Percentiles rank a stretch among this genome's conserved stretches.
phyloP scores from a whole-genome alignment of 2,888 invertebrate species.

The Drosophila anomelani region DNA sequence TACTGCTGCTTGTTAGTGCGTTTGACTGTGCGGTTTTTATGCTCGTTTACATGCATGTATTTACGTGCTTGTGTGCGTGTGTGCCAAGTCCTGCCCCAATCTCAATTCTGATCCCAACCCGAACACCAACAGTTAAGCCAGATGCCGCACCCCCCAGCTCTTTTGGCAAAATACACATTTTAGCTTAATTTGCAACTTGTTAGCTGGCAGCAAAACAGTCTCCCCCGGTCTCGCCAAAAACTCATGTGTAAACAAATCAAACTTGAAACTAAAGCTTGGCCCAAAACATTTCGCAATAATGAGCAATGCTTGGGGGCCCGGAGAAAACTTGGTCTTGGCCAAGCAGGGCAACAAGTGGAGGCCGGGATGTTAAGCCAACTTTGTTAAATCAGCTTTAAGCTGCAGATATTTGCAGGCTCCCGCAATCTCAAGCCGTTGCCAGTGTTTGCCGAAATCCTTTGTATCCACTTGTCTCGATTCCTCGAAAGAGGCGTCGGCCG shows the following conservation, averaged over 20 bases:
- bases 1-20: slow-evolving; percentile 75
- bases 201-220: slow-evolving; percentile 69
- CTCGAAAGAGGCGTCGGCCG: slow-evolving; percentile 6
- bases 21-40: slow-evolving; percentile 72
- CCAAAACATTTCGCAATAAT: slow-evolving; percentile 63
- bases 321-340: slow-evolving; percentile 43
- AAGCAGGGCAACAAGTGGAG: slow-evolving; percentile 67
- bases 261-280: slow-evolving; percentile 67
- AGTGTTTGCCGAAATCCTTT: slow-evolving; percentile 36
- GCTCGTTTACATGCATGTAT: slow-evolving; percentile 58
- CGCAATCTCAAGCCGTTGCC: slow-evolving; percentile 3
- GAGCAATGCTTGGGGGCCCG: slow-evolving; percentile 64
- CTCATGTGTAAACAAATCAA: slow-evolving; percentile 74
- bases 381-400: slow-evolving; percentile 53
- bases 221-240: slow-evolving; percentile 46
- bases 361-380: slow-evolving; percentile 18
- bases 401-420: slow-evolving; percentile 35
- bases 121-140: not conserved
- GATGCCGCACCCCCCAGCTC: slow-evolving; percentile 46
- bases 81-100: slow-evolving; percentile 20
- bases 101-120: slow-evolving; percentile 16
- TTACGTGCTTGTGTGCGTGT: slow-evolving; percentile 21
- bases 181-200: slow-evolving; percentile 77
- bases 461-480: not conserved
- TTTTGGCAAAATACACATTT: slow-evolving; percentile 73